Base-by-base conservation (phyloP, 1,140 invertebrate genomes). In the Anoplolepis gracilipes region DNA sequence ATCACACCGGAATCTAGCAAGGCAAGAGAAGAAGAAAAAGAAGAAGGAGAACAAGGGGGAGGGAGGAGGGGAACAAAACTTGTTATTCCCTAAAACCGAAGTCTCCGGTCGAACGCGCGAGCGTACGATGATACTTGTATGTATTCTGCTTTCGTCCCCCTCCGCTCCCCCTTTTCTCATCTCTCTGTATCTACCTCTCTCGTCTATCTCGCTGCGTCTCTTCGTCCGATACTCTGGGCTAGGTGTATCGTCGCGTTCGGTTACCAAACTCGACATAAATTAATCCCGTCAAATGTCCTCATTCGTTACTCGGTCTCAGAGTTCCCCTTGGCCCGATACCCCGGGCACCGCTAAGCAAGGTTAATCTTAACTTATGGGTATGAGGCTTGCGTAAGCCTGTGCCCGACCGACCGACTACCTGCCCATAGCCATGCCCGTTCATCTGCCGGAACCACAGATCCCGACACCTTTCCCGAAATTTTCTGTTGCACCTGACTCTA, bases 231-330 rank as follows among this genome's bases (percentile, higher is more conserved):
- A 81, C 30, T n/a, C n/a, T 49, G 3, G 70, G 73, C 62, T 82
- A 82, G 75, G 82, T 84, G 89, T 91, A 92, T 92, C 92, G 87
- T 78, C 76, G 76, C 86, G 86, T 93, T 93, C 88, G 92, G 91
- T 94, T 94, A 93, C 94, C 92, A 94, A 94, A 94, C 92, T 93
- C 90, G 88, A 93, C 94, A 94, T 94, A 94, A 94, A 94, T 94
- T 94, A 94, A 94, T 94, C 91, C 93, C 93, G 91, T 94, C 92
- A 93, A 94, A 94, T 92, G 93, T 94, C 93, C 93, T 93, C 93
- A 92, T 94, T 94, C 92, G 92, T 93, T 93, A 93, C 85, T 85
- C 88, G 84, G 87, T 89, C 90, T 85, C 78, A 85, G 75, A 81
- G 76, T 85, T 75, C 85, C 73, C 77, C 87, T 84, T 81, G 79